Percentiles rank a stretch among this genome's conserved stretches.
Conservation (phyloP, 2,797 vertebrate species). For the Protonibea diacanthus region DNA sequence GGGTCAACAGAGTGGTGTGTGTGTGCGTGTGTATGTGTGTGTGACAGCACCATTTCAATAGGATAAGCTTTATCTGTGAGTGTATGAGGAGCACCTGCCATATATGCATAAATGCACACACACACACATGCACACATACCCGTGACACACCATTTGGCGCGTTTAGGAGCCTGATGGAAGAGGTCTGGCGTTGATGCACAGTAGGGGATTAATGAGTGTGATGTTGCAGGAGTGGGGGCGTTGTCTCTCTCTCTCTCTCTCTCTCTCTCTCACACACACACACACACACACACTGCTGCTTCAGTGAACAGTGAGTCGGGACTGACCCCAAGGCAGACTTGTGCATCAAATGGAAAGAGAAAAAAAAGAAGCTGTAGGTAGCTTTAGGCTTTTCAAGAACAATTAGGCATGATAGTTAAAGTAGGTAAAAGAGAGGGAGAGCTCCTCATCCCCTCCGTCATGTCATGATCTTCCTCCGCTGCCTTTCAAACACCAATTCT, state of each 20-base stretch:
- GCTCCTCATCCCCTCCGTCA: constrained; percentile 11
- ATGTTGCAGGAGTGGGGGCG: constrained; percentile 37
- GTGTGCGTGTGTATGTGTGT: constrained; percentile 43
- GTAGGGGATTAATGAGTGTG: constrained; percentile 72
- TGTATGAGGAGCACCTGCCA: constrained; percentile 68
- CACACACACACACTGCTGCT: constrained; percentile 22
- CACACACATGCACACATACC: constrained; percentile 24
- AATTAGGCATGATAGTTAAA: background rate
- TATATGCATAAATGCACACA: constrained; percentile 57
- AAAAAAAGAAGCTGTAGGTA: background rate
- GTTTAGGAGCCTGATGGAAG: constrained; percentile 70
- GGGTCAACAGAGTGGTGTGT: constrained; percentile 63
- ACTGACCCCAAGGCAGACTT: constrained; percentile 21
- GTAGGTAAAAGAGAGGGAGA: background rate
- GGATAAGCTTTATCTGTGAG: constrained; percentile 68
- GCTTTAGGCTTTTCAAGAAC: constrained; percentile 6
- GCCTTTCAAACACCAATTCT: constrained; percentile 14
- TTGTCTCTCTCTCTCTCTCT: constrained; percentile 10
- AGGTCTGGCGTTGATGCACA: constrained; percentile 69
- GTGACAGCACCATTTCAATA: constrained; percentile 57
- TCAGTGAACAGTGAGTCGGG: constrained; percentile 38
- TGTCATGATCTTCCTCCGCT: constrained; percentile 6
- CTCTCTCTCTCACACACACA: constrained; percentile 8
- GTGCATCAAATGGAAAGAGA: constrained; percentile 15
- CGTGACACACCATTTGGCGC: constrained; percentile 61